These are phyloP conservation scores for Cydia splendana DNA, from an alignment of 1,140 invertebrate genomes.

Conservation along the genomic window DNA sequence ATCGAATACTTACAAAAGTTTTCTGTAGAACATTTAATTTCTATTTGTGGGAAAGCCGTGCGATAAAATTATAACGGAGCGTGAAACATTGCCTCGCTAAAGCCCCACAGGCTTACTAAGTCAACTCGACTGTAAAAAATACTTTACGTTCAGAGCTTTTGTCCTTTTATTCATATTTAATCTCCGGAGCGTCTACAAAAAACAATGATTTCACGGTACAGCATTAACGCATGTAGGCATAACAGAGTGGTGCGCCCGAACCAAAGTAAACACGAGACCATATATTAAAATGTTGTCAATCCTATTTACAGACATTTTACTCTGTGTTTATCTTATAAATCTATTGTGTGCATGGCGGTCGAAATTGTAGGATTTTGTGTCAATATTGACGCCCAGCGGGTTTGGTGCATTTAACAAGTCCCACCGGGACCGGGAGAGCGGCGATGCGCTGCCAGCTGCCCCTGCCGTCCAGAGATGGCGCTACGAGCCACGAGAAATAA, in stretches of 20 bases:
- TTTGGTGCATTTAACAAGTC: conserved; percentile 75
- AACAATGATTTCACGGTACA: conserved; percentile 78
- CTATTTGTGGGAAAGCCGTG: conserved; percentile 32
- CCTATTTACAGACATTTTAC: conserved; percentile 78
- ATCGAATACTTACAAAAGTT: not conserved
- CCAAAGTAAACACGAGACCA: conserved; percentile 71
- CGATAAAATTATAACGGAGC: conserved; percentile 48
- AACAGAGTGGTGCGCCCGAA: conserved; percentile 62
- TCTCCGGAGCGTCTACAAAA: conserved; percentile 71
- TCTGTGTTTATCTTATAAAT: conserved; percentile 78
- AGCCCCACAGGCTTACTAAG: conserved; percentile 65
- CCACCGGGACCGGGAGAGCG: conserved; percentile 52
- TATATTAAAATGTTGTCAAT: conserved; percentile 79
- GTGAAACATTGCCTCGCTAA: conserved; percentile 49
- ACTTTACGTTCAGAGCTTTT: conserved; percentile 61
- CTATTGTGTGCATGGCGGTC: conserved; percentile 77
- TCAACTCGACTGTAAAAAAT: conserved; percentile 60
- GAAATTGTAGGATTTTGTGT: conserved; percentile 76
- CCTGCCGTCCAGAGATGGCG: conserved; percentile 18
- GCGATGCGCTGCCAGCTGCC: conserved; percentile 3
- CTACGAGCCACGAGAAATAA: not conserved
- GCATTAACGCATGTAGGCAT: conserved; percentile 76
- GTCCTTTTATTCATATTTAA: conserved; percentile 76
- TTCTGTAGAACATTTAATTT: conserved; percentile 41
- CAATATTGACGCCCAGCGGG: conserved; percentile 70